Evolutionary conservation across 2,113 vertebrate species (phyloP).

Genomic region (Varanus komodoensis): DNA sequence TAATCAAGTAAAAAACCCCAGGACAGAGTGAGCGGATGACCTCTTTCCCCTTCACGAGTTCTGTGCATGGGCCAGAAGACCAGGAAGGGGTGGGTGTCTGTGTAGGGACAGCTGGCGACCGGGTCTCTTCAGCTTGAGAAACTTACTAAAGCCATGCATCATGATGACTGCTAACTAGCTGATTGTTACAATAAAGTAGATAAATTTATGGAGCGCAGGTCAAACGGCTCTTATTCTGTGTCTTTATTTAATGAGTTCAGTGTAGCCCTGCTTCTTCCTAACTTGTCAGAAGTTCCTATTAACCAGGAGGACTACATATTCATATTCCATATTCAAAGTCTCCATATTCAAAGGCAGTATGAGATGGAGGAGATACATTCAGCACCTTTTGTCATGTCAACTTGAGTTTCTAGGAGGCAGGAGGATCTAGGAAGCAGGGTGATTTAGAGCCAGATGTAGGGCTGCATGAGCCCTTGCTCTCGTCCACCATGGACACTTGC

Average conservation of each 20-base stretch:
- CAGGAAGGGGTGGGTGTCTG: background rate
- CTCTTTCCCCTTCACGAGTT: background rate
- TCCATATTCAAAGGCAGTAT: no score
- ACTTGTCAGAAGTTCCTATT: no score
- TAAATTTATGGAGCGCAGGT: background rate
- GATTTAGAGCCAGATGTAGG: background rate
- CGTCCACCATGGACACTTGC: background rate
- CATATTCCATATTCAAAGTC: no score
- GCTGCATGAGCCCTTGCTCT: background rate
- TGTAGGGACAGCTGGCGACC: background rate
- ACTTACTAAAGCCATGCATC: background rate
- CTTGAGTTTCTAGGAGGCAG: background rate
- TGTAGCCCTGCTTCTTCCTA: no score
- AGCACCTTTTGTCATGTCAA: background rate
- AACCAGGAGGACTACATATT: no score
- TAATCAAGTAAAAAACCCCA: background rate
- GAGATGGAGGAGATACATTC: background rate
- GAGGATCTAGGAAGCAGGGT: background rate
- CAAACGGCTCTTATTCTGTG: background rate
- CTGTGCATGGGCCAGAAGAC: background rate
- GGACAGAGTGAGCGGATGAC: background rate
- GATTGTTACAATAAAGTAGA: background rate
- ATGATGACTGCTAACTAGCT: no score
- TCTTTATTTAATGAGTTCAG: background rate
- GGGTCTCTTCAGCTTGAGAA: background rate